Evolutionary conservation across 2,888 invertebrate genomes (phyloP).

Genomic region (Siphlonurus alternatus): DNA sequence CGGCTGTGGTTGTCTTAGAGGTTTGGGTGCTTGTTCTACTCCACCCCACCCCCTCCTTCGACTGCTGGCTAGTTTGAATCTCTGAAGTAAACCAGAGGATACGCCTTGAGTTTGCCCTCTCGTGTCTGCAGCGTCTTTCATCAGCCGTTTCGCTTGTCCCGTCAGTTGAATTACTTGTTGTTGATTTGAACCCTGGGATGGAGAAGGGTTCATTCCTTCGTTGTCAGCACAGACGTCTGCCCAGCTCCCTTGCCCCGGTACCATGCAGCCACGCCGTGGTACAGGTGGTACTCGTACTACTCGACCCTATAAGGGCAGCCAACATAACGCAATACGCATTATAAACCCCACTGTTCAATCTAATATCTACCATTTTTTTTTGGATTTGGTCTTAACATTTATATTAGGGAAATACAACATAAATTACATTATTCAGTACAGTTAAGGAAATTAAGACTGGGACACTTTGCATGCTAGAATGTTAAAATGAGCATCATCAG

Average conservation of each 20-base stretch:
- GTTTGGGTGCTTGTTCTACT: neutral
- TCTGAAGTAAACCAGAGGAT: constrained; percentile 1
- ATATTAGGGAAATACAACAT: too few relatives aligned
- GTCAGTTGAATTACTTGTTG: neutral
- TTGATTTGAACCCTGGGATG: neutral
- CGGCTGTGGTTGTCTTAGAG: too few relatives aligned
- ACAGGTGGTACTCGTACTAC: neutral
- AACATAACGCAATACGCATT: neutral
- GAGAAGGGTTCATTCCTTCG: neutral
- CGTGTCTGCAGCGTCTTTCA: neutral
- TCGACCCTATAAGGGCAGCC: too few relatives aligned
- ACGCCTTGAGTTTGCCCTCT: neutral
- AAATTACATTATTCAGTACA: too few relatives aligned
- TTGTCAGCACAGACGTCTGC: neutral
- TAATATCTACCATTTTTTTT: neutral
- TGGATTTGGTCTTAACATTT: neutral
- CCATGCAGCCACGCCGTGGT: neutral
- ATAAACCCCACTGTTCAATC: neutral
- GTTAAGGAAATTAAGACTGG: too few relatives aligned
- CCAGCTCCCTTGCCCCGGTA: neutral
- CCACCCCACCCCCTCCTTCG: neutral
- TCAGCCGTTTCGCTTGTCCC: neutral
- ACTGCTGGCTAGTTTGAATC: neutral
- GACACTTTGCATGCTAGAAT: too few relatives aligned
- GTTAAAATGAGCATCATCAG: too few relatives aligned